Evolutionary conservation across 2,797 vertebrate genomes (phyloP).

Genomic region (Halcyon chelicuti): DNA sequence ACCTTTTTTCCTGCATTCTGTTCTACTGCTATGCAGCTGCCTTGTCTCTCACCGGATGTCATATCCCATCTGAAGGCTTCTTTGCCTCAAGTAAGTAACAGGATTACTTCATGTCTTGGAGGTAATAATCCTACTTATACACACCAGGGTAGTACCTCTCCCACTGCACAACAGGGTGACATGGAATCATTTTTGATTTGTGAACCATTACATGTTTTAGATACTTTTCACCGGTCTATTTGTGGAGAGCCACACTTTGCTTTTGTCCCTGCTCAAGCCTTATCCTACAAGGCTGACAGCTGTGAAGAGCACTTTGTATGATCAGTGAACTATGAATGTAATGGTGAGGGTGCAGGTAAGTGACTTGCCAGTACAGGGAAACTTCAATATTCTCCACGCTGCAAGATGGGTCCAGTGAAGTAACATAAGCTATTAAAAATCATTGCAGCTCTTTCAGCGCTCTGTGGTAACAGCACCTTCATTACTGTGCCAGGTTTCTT

Average conservation of each 20-base stretch:
- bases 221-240: neutral
- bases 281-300: neutral
- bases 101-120: neutral
- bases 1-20: neutral
- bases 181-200: neutral
- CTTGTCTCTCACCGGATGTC: neutral
- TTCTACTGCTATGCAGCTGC: neutral
- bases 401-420: neutral
- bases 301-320: neutral
- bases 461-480: neutral
- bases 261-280: neutral
- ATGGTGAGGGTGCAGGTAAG: neutral
- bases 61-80: neutral
- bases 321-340: neutral
- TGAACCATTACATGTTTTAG: neutral
- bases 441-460: neutral
- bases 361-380: rapidly evolving
- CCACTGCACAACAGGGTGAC: rapidly evolving
- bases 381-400: neutral
- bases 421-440: neutral
- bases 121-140: neutral
- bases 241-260: neutral
- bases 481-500: neutral
- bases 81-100: neutral
- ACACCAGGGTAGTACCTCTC: neutral